A percentile compares a stretch with the other conserved stretches of the same genome.
Evolutionary conservation across 1,140 invertebrate genomes (phyloP).

Genomic region (Lucilia cuprina): DNA sequence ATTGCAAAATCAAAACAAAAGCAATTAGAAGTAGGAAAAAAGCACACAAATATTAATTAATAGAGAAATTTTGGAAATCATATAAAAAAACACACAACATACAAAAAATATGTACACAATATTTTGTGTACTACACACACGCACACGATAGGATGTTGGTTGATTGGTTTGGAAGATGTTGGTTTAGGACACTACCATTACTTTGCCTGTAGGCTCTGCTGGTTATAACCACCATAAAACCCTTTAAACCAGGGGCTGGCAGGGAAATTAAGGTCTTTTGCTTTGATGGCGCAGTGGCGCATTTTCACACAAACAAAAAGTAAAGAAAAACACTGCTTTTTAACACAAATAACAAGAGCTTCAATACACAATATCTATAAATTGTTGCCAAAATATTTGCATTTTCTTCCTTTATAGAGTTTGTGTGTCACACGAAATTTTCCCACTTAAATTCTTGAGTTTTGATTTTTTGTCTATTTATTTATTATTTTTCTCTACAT

Average conservation of each 20-base stretch:
- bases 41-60: constrained; percentile 18
- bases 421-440: not conserved
- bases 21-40: constrained; percentile 10
- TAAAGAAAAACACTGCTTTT: no score
- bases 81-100: not conserved
- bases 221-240: not conserved
- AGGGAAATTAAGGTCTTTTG: not conserved
- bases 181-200: not conserved
- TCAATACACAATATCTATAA: no score
- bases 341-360: no score
- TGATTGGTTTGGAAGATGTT: not conserved
- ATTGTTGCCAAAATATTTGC: not conserved
- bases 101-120: constrained; percentile 12
- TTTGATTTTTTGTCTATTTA: not conserved
- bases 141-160: not conserved
- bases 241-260: no score
- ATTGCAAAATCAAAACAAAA: constrained; percentile 18
- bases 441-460: not conserved
- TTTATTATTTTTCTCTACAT: constrained; percentile 33
- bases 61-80: constrained; percentile 21
- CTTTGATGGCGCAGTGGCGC: not conserved
- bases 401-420: not conserved
- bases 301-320: not conserved
- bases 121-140: constrained; percentile 5
- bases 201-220: not conserved